phyloP scores from a whole-genome alignment of 2,888 invertebrate species.

The Papilio elwesi region DNA sequence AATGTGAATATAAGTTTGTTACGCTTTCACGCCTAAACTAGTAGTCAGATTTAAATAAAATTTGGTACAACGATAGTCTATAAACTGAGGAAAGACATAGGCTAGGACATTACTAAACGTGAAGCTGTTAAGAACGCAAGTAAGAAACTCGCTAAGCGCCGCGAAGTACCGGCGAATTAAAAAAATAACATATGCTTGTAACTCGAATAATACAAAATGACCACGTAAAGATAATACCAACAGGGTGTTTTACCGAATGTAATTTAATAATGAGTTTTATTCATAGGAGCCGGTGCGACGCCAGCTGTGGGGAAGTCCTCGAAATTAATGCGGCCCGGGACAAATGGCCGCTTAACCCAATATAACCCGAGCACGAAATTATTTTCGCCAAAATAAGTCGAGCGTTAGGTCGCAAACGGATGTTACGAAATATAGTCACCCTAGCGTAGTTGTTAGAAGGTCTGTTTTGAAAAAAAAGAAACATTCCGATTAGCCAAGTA shows the following conservation, averaged over 20 bases:
- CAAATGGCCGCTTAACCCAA: slow-evolving; percentile 6
- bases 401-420: not conserved
- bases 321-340: not conserved
- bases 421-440: not conserved
- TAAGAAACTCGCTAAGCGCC: too few relatives aligned
- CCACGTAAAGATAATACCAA: not conserved
- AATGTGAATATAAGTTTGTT: too few relatives aligned
- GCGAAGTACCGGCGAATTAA: too few relatives aligned
- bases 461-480: not conserved
- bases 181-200: not conserved
- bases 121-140: too few relatives aligned
- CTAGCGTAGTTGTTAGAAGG: not conserved
- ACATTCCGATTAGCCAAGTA: too few relatives aligned
- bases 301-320: not conserved
- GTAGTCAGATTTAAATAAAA: too few relatives aligned
- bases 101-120: too few relatives aligned
- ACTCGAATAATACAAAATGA: not conserved
- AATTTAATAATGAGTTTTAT: not conserved
- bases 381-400: not conserved
- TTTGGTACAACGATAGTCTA: too few relatives aligned
- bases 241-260: not conserved
- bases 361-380: not conserved
- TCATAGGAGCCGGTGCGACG: not conserved
- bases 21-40: too few relatives aligned
- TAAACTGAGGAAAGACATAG: too few relatives aligned